A percentile compares a stretch with the other conserved stretches of the same genome.
Conservation (phyloP, 1,140 invertebrate species). For the Drosophila novamexicana region DNA sequence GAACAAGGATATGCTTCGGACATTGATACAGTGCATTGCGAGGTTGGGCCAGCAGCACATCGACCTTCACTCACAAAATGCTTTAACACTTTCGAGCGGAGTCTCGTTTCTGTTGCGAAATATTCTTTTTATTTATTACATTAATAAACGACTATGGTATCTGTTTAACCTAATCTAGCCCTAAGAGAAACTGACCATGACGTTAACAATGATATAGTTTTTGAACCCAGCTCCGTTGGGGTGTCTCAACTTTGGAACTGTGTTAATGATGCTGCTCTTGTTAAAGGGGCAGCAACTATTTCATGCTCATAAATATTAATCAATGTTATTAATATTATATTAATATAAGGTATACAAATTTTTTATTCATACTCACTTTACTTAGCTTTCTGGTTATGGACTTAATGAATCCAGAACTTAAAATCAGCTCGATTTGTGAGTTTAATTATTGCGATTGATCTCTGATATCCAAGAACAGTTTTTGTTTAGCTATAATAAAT, state of each 20-base stretch:
- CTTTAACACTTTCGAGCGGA: conserved; percentile 1
- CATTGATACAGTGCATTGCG: conserved; percentile 6
- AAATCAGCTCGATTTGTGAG: no score
- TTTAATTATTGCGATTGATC: no score
- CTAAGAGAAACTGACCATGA: background rate
- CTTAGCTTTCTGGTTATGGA: no score
- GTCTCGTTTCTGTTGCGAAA: background rate
- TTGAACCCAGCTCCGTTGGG: background rate
- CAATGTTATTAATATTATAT: background rate
- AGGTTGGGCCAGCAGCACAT: no score
- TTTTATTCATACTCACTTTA: no score
- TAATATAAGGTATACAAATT: no score
- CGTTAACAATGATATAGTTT: background rate
- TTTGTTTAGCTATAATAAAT: no score
- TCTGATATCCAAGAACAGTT: no score
- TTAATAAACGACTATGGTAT: conserved; percentile 10
- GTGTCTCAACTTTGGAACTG: background rate
- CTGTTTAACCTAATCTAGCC: background rate
- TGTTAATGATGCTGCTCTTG: background rate
- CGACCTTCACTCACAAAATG: background rate
- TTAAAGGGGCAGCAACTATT: background rate
- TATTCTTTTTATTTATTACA: conserved; percentile 18
- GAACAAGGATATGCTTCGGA: conserved; percentile 9
- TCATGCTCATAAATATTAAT: conserved; percentile 12
- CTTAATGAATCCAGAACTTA: no score